phyloP scores from a whole-genome alignment of 2,797 vertebrate genomes.

The Lutjanus argentimaculatus region DNA sequence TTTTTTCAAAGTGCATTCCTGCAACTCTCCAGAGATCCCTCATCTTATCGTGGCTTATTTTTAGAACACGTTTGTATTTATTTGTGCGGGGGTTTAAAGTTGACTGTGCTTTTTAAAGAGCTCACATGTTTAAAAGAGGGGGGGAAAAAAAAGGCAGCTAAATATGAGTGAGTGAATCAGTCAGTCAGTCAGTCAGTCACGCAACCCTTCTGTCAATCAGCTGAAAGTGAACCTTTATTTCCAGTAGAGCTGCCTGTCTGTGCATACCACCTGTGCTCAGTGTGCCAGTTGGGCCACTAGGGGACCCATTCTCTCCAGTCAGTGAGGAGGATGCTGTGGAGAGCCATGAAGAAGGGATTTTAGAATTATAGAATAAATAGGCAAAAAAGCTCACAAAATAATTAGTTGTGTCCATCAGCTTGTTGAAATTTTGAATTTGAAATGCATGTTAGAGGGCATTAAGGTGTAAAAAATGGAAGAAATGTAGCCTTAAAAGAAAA shows the following conservation, averaged over 20 bases:
- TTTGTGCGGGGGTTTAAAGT: conserved; percentile 58
- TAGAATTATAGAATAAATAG: not conserved
- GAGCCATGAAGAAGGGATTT: conserved; percentile 19
- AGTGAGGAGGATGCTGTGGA: conserved; percentile 57
- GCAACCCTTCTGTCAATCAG: conserved; percentile 59
- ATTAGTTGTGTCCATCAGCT: not conserved
- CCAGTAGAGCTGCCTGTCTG: conserved; percentile 49
- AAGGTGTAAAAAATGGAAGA: not conserved
- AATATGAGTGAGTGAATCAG: conserved; percentile 17
- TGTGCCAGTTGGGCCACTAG: conserved; percentile 90
- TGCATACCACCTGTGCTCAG: conserved; percentile 86
- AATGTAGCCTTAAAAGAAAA: not conserved
- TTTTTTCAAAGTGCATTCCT: conserved; percentile 75
- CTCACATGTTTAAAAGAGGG: conserved; percentile 14
- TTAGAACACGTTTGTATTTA: conserved; percentile 50
- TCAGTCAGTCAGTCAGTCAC: conserved; percentile 43
- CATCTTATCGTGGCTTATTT: conserved; percentile 66
- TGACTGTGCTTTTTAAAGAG: conserved; percentile 41
- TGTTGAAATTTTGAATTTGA: not conserved
- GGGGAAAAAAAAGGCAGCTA: conserved; percentile 2
- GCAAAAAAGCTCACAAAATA: not conserved
- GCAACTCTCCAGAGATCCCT: conserved; percentile 71
- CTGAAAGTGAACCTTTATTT: conserved; percentile 68
- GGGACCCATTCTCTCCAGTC: conserved; percentile 91
- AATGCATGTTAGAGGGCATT: not conserved